Conservation (phyloP, 2,113 vertebrate species). For the Candoia aspera region DNA sequence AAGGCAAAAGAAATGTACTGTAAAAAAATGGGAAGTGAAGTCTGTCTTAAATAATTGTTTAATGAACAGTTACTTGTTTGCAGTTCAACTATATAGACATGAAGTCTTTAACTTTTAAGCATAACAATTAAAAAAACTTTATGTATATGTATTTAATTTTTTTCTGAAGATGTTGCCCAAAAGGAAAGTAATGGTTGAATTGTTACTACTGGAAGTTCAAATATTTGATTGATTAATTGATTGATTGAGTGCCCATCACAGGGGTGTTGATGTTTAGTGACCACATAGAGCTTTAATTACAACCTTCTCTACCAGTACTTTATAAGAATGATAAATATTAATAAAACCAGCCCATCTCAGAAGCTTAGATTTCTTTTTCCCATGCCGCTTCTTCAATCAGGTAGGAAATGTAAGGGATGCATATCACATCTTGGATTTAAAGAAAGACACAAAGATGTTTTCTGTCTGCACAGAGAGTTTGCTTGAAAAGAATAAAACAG, state of each 20-base stretch:
- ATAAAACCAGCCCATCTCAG: background rate
- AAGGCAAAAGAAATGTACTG: background rate
- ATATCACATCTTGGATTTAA: background rate
- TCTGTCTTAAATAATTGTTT: background rate
- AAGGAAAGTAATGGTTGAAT: background rate
- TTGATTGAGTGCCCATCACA: no score
- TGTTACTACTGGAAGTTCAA: background rate
- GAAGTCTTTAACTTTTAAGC: background rate
- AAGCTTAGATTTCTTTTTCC: background rate
- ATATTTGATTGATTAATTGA: background rate
- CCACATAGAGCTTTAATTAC: background rate
- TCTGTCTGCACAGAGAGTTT: background rate
- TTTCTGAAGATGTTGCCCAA: background rate
- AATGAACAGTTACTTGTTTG: background rate
- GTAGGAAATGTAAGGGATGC: background rate
- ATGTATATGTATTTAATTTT: background rate
- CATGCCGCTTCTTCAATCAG: background rate
- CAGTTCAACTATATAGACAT: background rate
- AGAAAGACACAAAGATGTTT: background rate
- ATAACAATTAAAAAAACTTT: background rate
- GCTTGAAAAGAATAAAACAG: constrained; percentile 55
- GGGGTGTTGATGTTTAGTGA: background rate
- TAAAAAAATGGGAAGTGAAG: background rate
- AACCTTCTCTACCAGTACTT: background rate
- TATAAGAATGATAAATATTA: background rate